Evolutionary conservation across 1,140 invertebrate species (phyloP), one percentile per base, ranked within the genome.

Genomic region (Nasonia vitripennis): DNA sequence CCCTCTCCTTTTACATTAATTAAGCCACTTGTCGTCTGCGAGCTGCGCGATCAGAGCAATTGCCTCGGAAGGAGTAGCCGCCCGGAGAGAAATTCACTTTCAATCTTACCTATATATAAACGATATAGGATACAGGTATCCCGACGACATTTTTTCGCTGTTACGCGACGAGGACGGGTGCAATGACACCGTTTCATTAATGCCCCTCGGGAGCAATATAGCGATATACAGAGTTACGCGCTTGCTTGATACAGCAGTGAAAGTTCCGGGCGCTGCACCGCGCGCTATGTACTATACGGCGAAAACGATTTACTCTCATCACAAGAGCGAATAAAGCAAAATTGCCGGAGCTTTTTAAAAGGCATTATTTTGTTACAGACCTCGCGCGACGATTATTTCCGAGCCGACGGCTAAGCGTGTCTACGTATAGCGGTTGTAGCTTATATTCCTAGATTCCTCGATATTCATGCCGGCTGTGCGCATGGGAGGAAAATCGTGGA

Each of bases 311-410:
- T 82, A 55, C 79, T 27, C 17, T 67, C 77, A 73, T 62, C 82
- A 83, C 67, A 73, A 77, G 79, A 81, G 71, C 48, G 70, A 62
- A 87, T 83, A 80, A 85, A 83, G 86, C 86, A 85, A 86, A 77
- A 87, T 81, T 88, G 82, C 78, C 81, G 86, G 68, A 62, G 67
- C 83, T 88, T 87, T 85, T 67, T 73, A 78, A 23, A 78, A 68
- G 85, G 20, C 9, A 37, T 14, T 45, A 70, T 70, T 20, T 48
- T 17, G 17, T 55, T 81, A 70, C 51, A 27, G 23, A 2, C 81
- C 27, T 20, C 37, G 0, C 73, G 37, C 0, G 7, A 11, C 41
- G 74, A 34, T 41, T 6, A 23, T 34, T n/a, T 23, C 41, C 34
- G 6, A 37, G 12, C 4, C 34, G 14, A 73, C 34, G 27, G 27